Evolutionary conservation across 2,797 vertebrate species (phyloP), one percentile per base, ranked within the genome.

Genomic region (Eidolon dupreanum): DNA sequence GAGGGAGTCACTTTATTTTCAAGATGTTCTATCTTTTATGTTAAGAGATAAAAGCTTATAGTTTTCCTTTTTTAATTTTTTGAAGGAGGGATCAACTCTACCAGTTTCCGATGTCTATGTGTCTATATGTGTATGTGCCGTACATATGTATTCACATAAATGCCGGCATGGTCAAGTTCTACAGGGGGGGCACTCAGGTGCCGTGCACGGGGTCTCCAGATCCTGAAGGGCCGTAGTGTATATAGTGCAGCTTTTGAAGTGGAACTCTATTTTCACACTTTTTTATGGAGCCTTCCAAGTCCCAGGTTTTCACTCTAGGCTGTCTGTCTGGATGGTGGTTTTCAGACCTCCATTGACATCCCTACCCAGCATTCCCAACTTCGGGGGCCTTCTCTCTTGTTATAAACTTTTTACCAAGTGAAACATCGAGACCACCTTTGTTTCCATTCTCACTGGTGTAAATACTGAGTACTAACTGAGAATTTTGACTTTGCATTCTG

Each of bases 391-490:
- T 99, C 99, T 98, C 98, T 98, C 99, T 99, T 99, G 98, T 99
- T 99, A 98, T 98, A 99, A 99, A 98, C 98, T 98, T 99, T 99
- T 99, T 99, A 99, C 99, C 98, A 96, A 99, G 99, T 99, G 98
- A 98, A 99, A 98, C 99, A 99, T 99, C 98, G 75, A 98, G 98
- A 98, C 98, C 98, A 98, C 98, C 98, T 99, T 98, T 98, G 98
- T 98, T 98, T 98, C 99, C 99, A 99, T 99, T 98, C 98, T 99
- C 99, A 99, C 99, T 99, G 99, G 99, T 99, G 99, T 99, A 99
- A 99, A 99, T 99, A 99, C 99, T 99, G 99, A 99, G 98, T 99
- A 99, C 98, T 99, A 99, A 99, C 99, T 98, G 98, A 98, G 98
- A 98, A 98, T 98, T 99, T 99, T 99, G 99, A 99, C 99, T 99